phyloP scores from a whole-genome alignment of 2,888 invertebrate genomes.

The Drosophila limbata region DNA sequence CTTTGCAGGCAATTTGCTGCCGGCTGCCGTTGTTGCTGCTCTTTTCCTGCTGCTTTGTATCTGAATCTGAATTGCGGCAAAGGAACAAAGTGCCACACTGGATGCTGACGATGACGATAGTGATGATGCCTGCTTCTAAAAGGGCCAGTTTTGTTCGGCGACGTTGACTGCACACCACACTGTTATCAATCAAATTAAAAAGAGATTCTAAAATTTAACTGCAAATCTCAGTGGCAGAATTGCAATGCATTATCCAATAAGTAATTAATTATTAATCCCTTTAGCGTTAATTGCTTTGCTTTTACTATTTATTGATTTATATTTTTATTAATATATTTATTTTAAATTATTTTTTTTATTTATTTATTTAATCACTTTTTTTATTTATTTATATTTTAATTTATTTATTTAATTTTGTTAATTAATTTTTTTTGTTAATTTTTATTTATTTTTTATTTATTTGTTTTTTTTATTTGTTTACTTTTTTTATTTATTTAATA shows the following conservation, averaged over 20 bases:
- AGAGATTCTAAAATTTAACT: not conserved
- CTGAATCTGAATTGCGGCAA: constrained; percentile 60
- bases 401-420: too few species aligned
- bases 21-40: constrained; percentile 62
- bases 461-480: too few species aligned
- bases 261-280: not conserved
- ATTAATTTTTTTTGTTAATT: too few species aligned
- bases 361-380: too few species aligned
- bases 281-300: not conserved
- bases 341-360: too few species aligned
- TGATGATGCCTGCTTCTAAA: constrained; percentile 4
- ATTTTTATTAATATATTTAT: too few species aligned
- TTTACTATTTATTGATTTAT: not conserved
- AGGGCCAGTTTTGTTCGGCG: constrained; percentile 15
- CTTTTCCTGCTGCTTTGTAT: constrained; percentile 41
- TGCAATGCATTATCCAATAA: not conserved
- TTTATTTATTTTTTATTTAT: too few species aligned
- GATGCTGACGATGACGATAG: constrained; percentile 11
- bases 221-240: not conserved
- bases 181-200: constrained; percentile 4
- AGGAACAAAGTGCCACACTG: constrained; percentile 58
- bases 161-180: constrained; percentile 15
- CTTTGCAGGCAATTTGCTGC: constrained; percentile 78
- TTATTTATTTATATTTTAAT: too few species aligned
- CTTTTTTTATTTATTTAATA: too few species aligned